Percentiles rank a stretch among this genome's conserved stretches.
These are phyloP conservation scores for Leguminivora glycinivorella DNA, from an alignment of 1,140 invertebrate species.

Conservation along the genomic window DNA sequence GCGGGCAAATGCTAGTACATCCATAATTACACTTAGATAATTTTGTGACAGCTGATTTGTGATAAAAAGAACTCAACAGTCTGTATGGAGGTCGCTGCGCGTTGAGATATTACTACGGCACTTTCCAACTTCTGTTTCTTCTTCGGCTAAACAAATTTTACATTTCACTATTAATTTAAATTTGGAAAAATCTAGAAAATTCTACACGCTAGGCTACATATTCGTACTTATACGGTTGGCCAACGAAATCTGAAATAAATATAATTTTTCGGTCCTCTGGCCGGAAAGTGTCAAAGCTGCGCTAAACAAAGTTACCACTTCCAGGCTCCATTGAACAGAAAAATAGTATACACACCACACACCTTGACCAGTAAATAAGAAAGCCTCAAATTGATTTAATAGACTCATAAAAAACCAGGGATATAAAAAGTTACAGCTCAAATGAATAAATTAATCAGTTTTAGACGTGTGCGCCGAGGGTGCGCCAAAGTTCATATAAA, in stretches of 20 bases:
- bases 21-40: not conserved
- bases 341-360: too few species aligned
- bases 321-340: too few species aligned
- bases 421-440: too few species aligned
- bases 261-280: too few species aligned
- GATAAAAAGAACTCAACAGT: constrained; percentile 61
- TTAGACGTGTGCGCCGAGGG: too few species aligned
- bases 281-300: too few species aligned
- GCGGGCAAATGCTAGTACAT: not conserved
- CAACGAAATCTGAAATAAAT: not conserved
- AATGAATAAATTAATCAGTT: too few species aligned
- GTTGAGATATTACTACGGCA: constrained; percentile 46
- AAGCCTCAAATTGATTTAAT: too few species aligned
- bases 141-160: constrained; percentile 58
- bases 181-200: not conserved
- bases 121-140: constrained; percentile 68
- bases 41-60: constrained; percentile 3
- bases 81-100: constrained; percentile 56
- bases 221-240: not conserved
- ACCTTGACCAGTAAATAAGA: too few species aligned
- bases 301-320: too few species aligned
- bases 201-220: not conserved
- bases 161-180: constrained; percentile 31
- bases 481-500: too few species aligned
- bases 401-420: too few species aligned